phyloP scores from a whole-genome alignment of 2,797 vertebrate species.

The Perodicticus potto region DNA sequence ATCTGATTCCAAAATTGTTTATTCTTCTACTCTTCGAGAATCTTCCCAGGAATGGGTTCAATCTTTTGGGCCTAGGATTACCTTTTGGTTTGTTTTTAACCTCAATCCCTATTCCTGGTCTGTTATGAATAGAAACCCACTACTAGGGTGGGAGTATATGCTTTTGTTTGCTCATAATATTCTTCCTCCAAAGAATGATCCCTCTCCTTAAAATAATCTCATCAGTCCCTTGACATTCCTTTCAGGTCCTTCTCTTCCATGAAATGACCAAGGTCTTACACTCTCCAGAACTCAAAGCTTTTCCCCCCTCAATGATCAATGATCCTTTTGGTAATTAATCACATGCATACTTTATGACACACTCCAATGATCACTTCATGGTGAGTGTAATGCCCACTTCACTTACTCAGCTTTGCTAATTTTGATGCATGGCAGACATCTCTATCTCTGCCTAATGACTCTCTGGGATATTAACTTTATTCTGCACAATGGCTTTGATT shows the following conservation, averaged over 20 bases:
- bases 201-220: neutral
- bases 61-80: neutral
- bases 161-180: neutral
- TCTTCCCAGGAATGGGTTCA: neutral
- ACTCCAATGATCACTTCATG: constrained; percentile 72
- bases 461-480: constrained; percentile 63
- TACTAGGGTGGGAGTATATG: neutral
- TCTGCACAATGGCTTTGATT: constrained; percentile 51
- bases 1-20: neutral
- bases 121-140: neutral
- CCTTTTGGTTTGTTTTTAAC: neutral
- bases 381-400: constrained; percentile 79
- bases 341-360: neutral
- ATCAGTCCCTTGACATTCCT: neutral
- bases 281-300: neutral
- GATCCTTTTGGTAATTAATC: constrained; percentile 19
- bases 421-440: constrained; percentile 77
- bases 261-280: neutral
- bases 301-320: neutral
- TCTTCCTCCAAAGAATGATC: neutral
- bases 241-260: neutral
- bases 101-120: neutral
- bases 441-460: constrained; percentile 58
- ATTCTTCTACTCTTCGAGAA: neutral
- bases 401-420: constrained; percentile 74